These are phyloP conservation scores for Bujurquina vittata DNA, from an alignment of 2,113 vertebrate species.

Conservation along the genomic window DNA sequence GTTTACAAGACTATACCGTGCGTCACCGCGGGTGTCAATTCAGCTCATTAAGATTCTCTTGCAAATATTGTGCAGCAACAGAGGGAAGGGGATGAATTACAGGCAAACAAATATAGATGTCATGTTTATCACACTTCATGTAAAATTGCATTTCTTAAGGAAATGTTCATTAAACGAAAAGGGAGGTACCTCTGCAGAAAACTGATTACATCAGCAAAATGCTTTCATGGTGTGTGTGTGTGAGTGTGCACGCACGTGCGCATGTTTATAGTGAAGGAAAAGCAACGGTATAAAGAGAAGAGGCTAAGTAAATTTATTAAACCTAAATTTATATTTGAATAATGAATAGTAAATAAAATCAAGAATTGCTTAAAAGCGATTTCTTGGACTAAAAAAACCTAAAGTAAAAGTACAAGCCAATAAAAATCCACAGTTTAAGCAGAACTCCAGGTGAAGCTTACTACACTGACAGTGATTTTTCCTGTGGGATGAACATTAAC, in stretches of 20 bases:
- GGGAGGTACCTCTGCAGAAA: neutral
- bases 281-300: neutral
- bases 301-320: neutral
- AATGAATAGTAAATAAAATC: neutral
- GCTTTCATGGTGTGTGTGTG: neutral
- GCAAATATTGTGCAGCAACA: constrained; percentile 8
- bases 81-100: neutral
- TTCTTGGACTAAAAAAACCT: neutral
- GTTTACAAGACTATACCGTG: constrained; percentile 31
- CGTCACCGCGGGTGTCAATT: neutral
- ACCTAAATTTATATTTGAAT: neutral
- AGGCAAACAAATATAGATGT: constrained; percentile 6
- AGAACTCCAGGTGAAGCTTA: neutral
- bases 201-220: constrained; percentile 4
- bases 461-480: neutral
- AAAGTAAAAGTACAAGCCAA: neutral
- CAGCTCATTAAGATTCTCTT: constrained; percentile 41
- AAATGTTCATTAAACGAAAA: constrained; percentile 13
- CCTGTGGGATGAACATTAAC: constrained; percentile 38
- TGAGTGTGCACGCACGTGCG: neutral
- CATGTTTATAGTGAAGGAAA: neutral
- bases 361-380: neutral
- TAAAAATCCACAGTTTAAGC: neutral
- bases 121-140: neutral
- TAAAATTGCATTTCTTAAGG: neutral